Percentiles rank a stretch among this genome's conserved stretches.
Conservation (phyloP, 2,113 vertebrate genomes). For the Hiodon alosoides region DNA sequence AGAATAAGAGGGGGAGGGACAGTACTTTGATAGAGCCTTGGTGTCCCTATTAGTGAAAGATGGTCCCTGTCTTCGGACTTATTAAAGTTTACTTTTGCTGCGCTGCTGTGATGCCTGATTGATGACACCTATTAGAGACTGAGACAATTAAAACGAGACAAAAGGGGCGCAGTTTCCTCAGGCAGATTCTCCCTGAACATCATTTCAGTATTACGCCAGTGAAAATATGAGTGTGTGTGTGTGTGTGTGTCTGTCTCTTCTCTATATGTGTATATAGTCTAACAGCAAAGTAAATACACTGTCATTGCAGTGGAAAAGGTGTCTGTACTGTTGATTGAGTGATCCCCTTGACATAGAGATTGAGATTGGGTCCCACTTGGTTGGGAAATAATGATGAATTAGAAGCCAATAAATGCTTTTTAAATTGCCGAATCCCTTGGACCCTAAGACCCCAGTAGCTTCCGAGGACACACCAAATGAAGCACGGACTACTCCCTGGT, state of each 20-base stretch:
- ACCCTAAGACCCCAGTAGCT: too few relatives aligned
- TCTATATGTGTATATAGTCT: not conserved
- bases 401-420: too few relatives aligned
- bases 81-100: slow-evolving; percentile 36
- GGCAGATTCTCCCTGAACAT: slow-evolving; percentile 27
- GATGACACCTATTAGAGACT: slow-evolving; percentile 52
- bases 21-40: not conserved
- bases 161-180: slow-evolving; percentile 30
- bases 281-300: too few relatives aligned
- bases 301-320: too few relatives aligned
- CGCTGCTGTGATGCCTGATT: slow-evolving; percentile 40
- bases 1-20: not conserved
- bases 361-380: too few relatives aligned
- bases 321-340: too few relatives aligned
- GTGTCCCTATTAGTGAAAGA: slow-evolving; percentile 3
- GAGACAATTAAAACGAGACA: slow-evolving; percentile 53
- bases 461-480: not conserved
- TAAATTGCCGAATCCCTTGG: too few relatives aligned
- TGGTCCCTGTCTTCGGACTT: slow-evolving; percentile 24
- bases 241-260: not conserved
- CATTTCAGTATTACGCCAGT: slow-evolving; percentile 26
- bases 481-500: not conserved
- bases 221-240: not conserved
- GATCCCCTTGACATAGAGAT: too few relatives aligned
- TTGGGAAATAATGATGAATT: too few relatives aligned